phyloP scores from a whole-genome alignment of 1,140 invertebrate genomes.

The Ruditapes philippinarum region DNA sequence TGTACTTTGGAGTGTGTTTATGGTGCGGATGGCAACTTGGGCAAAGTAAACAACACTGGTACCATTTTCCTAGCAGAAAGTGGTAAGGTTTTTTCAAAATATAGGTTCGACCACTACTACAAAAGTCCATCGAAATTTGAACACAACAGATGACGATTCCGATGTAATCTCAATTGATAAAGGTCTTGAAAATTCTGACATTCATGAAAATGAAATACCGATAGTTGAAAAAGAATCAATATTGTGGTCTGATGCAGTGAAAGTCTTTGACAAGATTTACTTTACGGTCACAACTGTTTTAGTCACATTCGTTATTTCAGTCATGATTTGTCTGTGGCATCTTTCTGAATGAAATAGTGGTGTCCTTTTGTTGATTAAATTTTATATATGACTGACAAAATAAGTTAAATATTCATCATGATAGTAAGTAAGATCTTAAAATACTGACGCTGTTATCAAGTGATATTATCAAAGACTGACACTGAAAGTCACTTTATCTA shows the following conservation, averaged over 20 bases:
- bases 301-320: not conserved
- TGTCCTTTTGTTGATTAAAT: no score
- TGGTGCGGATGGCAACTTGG: not conserved
- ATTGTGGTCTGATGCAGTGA: not conserved
- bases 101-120: not conserved
- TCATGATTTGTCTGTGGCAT: not conserved
- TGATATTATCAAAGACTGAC: no score
- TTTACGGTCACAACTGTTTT: not conserved
- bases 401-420: no score
- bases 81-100: not conserved
- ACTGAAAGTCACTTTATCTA: no score
- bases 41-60: not conserved
- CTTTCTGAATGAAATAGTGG: no score
- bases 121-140: not conserved
- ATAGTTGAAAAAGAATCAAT: not conserved
- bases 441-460: no score
- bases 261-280: not conserved
- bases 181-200: no score
- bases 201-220: no score
- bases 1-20: constrained; percentile 17
- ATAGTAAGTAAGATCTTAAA: no score
- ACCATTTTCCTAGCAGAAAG: not conserved
- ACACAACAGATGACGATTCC: not conserved
- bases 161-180: not conserved
- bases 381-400: no score